phyloP scores from a whole-genome alignment of 2,113 vertebrate genomes.

The Bubalus kerabau region DNA sequence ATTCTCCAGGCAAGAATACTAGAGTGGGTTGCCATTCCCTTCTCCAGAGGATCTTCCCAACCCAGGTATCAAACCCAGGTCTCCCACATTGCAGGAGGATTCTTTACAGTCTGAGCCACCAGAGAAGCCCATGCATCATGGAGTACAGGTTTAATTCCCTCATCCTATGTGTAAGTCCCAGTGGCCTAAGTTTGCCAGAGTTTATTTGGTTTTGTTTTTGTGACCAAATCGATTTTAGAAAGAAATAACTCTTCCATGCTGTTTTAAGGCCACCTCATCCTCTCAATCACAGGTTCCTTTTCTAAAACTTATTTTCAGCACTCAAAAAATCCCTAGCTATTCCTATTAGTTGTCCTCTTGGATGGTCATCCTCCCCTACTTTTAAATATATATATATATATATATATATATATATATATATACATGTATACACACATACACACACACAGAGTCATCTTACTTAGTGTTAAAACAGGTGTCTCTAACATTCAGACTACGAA shows the following conservation, averaged over 20 bases:
- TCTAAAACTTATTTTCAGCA: not conserved
- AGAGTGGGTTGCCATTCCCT: not conserved
- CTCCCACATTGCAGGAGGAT: not conserved
- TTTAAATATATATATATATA: not conserved
- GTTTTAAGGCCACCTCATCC: not conserved
- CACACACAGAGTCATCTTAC: not conserved
- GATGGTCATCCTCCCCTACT: not conserved
- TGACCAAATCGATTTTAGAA: not conserved
- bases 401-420: not conserved
- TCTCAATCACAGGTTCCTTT: not conserved
- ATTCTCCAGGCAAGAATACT: not conserved
- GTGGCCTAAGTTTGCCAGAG: not conserved
- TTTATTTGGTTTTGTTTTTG: not conserved
- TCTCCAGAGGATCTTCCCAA: not conserved
- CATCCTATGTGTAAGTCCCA: not conserved
- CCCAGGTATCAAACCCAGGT: not conserved
- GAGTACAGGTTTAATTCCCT: not conserved
- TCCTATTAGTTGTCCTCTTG: not conserved
- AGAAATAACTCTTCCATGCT: not conserved
- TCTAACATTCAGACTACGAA: not conserved
- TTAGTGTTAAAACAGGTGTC: not conserved
- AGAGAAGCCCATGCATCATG: not conserved
- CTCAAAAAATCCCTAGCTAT: not conserved
- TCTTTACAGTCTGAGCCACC: not conserved
- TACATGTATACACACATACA: not conserved